phyloP scores from a whole-genome alignment of 2,888 invertebrate genomes.

The Odontocerum albicorne region DNA sequence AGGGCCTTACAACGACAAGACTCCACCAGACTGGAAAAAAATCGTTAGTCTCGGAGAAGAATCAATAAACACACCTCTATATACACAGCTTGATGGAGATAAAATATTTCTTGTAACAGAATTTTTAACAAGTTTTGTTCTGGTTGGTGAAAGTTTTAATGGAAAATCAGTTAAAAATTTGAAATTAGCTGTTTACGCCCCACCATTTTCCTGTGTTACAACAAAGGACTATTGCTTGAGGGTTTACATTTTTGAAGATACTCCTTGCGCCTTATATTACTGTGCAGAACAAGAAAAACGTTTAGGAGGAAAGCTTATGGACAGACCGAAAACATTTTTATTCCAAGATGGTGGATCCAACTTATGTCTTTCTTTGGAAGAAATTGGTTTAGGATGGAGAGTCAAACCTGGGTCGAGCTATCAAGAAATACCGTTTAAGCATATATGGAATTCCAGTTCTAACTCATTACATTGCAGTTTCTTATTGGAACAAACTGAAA shows the following conservation, averaged over 20 bases:
- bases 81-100: conserved; percentile 87
- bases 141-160: conserved; percentile 83
- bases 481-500: conserved; percentile 71
- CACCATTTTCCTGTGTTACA: conserved; percentile 65
- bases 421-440: conserved; percentile 82
- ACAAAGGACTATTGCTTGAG: conserved; percentile 78
- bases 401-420: conserved; percentile 76
- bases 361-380: conserved; percentile 85
- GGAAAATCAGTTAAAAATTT: conserved; percentile 77
- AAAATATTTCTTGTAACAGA: conserved; percentile 91
- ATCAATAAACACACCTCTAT: conserved; percentile 86
- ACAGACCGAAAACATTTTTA: conserved; percentile 83
- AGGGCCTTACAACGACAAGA: conserved; percentile 43
- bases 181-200: conserved; percentile 85
- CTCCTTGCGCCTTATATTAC: conserved; percentile 86
- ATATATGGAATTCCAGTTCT: conserved; percentile 83
- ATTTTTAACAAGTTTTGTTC: conserved; percentile 82
- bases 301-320: conserved; percentile 81
- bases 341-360: conserved; percentile 89
- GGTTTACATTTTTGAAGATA: conserved; percentile 92
- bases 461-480: conserved; percentile 87
- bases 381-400: conserved; percentile 85
- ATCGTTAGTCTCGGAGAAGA: conserved; percentile 76
- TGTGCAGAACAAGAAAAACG: conserved; percentile 71
- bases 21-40: conserved; percentile 63